A percentile compares a stretch with the other conserved stretches of the same genome.
Conservation (phyloP, 2,113 vertebrate genomes). For the Struthidea cinerea region DNA sequence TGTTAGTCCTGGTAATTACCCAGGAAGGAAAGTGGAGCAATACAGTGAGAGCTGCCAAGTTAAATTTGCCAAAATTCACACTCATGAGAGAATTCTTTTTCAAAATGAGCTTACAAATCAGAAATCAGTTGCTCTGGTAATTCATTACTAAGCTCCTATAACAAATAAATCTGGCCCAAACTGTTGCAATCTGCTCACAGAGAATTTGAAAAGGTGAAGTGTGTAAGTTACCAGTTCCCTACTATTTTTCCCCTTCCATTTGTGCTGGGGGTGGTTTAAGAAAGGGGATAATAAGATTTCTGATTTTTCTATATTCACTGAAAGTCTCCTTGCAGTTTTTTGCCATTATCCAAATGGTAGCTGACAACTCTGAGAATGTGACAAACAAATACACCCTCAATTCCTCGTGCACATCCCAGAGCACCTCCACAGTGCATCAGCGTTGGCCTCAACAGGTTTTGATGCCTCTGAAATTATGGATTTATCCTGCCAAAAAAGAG, state of each 20-base stretch:
- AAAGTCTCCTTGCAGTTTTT: neutral
- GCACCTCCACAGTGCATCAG: fast-evolving
- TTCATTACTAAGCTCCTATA: neutral
- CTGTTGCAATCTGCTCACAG: neutral
- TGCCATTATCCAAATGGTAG: neutral
- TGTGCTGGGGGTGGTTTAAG: neutral
- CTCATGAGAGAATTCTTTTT: neutral
- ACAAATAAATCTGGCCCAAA: neutral
- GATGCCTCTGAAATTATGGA: neutral
- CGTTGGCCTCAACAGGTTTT: neutral
- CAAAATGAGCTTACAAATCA: neutral
- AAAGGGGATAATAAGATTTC: neutral
- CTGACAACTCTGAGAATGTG: neutral
- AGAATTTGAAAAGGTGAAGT: neutral
- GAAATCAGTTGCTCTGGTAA: neutral
- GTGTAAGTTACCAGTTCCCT: neutral
- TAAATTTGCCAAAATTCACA: neutral
- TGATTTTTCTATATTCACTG: neutral
- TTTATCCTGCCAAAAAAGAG: neutral
- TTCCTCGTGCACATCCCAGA: fast-evolving
- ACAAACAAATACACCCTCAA: neutral
- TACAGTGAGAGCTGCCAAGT: neutral
- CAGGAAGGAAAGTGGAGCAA: neutral
- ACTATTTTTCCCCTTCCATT: neutral
- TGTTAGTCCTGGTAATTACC: constrained; percentile 10